These are phyloP conservation scores for Galaxias olidus DNA, from an alignment of 2,797 vertebrate genomes.

Conservation along the genomic window DNA sequence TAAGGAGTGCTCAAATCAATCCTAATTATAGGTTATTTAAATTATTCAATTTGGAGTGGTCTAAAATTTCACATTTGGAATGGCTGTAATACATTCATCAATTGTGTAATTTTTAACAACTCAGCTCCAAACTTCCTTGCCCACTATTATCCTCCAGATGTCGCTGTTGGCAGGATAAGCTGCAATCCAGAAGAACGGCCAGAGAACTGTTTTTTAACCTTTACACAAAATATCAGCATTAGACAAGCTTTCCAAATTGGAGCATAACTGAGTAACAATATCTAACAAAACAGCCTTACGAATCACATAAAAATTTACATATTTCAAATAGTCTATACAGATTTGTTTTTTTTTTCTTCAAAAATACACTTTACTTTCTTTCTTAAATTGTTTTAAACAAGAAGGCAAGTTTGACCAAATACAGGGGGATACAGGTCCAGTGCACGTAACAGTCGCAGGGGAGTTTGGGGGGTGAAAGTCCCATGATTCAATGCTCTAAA, in stretches of 20 bases:
- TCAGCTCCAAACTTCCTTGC: no score
- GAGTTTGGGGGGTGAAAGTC: slow-evolving; percentile 21
- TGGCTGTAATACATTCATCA: no score
- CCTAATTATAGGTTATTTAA: no score
- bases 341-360: slow-evolving; percentile 41
- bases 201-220: slow-evolving; percentile 18
- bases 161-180: not conserved
- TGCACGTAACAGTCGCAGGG: slow-evolving; percentile 65
- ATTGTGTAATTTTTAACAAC: no score
- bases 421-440: slow-evolving; percentile 57
- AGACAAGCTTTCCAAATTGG: slow-evolving; percentile 25
- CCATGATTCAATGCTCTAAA: slow-evolving; percentile 41
- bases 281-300: slow-evolving; percentile 48
- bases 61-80: no score
- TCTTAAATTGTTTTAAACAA: slow-evolving; percentile 36
- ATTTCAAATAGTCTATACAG: slow-evolving; percentile 54
- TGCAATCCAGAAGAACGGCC: not conserved
- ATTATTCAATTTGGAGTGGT: no score
- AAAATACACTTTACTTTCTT: slow-evolving; percentile 57
- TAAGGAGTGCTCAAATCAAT: no score
- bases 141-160: not conserved
- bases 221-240: slow-evolving; percentile 38
- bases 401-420: slow-evolving; percentile 63
- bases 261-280: slow-evolving; percentile 37
- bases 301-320: slow-evolving; percentile 49